These are phyloP conservation scores for Melipona bicolor DNA, from an alignment of 2,888 invertebrate species.

Conservation along the genomic window DNA sequence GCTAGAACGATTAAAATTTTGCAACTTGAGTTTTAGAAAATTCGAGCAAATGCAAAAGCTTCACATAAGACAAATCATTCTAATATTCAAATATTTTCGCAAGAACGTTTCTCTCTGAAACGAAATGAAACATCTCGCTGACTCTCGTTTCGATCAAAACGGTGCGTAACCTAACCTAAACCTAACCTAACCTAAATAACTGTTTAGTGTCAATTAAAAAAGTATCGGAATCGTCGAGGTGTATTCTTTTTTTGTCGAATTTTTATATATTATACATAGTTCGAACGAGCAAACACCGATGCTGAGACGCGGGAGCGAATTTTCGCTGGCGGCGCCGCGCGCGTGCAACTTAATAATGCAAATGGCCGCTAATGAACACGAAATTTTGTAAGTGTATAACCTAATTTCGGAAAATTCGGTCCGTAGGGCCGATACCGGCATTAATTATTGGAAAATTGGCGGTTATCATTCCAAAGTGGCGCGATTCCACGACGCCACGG, in stretches of 20 bases:
- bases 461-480: not conserved
- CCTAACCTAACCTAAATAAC: no score
- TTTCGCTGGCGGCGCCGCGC: not conserved
- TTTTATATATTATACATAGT: not conserved
- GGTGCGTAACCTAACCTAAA: no score
- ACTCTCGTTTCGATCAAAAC: no score
- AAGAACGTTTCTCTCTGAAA: no score
- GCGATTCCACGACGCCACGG: not conserved
- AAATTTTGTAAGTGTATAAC: not conserved
- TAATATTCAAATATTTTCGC: no score
- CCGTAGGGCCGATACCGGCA: not conserved
- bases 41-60: no score
- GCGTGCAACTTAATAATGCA: not conserved
- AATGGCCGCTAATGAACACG: not conserved
- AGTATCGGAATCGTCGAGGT: no score
- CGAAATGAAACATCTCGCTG: no score
- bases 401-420: not conserved
- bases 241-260: not conserved
- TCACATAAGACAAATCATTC: no score
- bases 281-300: not conserved
- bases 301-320: not conserved
- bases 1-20: no score
- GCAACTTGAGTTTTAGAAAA: no score
- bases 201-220: no score
- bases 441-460: slow-evolving; percentile 8